Evolutionary conservation across 53 echinoderm and acorn worm genomes (phyloP), one percentile per base, ranked within the genome.

Genomic region (Crossaster papposus): DNA sequence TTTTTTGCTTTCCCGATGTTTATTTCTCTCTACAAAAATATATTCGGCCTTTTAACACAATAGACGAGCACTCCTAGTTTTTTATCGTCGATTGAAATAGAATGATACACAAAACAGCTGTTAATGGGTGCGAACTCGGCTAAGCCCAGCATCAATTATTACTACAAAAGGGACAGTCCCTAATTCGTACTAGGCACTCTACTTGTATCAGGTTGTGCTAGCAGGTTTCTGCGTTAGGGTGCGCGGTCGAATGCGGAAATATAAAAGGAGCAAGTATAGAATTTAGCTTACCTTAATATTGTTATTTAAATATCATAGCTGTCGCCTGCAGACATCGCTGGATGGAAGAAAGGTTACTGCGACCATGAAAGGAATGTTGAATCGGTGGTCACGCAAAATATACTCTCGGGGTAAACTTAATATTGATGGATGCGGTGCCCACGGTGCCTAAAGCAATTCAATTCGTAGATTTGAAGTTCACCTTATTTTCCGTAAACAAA

Each of bases 261-360:
- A 18, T 55, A 55, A 55, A 58, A 58, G 17, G 22, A 20, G 15
- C 24, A 68, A 68, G 7, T 31, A 5, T n/a, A 71, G 26, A 71
- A 28, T 71, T n/a, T 71, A 71, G 26, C 71, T 71, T 71, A 71
- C 71, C 71, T 71, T n/a, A n/a, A n/a, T n/a, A 71, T 71, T 71
- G 71, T 71, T 71, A 71, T 71, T 71, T 30, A 71, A 71, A 71
- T 71, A 24, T 17, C 71, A 71, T n/a, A 9, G 13, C 71, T 71
- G 24, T 10, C 71, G 71, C 29, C 29, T 71, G 29, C 71, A 71
- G 10, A 71, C 13, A 29, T 71, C 3, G 23, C 20, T 30, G 3
- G 71, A 30, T 30, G 3, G 71, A 30, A 22, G 26, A 18, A 64
- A 64, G 17, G 65, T 22, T 64, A 12, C 17, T 1, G 44, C 65